Base-by-base conservation (phyloP, 1,140 invertebrate species). In the Andrena cerasifolii region DNA sequence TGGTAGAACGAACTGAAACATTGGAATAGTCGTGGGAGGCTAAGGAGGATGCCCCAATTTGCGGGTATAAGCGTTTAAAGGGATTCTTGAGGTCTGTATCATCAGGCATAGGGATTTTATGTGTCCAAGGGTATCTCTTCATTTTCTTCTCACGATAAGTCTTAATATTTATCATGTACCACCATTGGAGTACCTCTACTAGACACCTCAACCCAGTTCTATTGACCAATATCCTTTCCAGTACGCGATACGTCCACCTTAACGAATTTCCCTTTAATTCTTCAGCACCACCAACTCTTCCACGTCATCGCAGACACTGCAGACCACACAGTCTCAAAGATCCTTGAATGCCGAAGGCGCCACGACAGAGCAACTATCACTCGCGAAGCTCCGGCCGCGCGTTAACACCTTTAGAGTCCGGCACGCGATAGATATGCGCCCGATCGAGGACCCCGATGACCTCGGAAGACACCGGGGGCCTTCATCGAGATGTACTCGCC, bases 401-500 rank as follows among this genome's bases (percentile, higher is more conserved):
- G 18, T 21, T 10, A 43, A 61, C 58, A 61, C 58, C 56, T 33
- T 28, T 16, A 73, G n/a, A 43, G 61, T 66, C 18, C 16, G 16
- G 28, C 56, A 12, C 45, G 51, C 61, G 21, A 63, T 26, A 12
- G 61, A 40, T 36, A 36, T 33, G 31, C 8, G 36, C 21, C 18
- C 54, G 71, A 53, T 54, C 71, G 66, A 70, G 45, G 14, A 51
- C 51, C 33, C 43, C 28, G 45, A 49, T 71, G 47, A 21, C 40
- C 54, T 78, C 62, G 79, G n/a, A 82, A 80, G 65, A 82, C 82
- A 31, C 78, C 75, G 83, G 76, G 54, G 26, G 58, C 53, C 75
- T 78, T 84, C 72, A 53, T 36, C 58, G 43, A 51, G 6, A 62
- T 26, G 31, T 24, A 21, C 40, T 45, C 67, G 53, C 36, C 66